Conservation (phyloP, 2,888 invertebrate genomes). For the Tetheella fluctuosa region DNA sequence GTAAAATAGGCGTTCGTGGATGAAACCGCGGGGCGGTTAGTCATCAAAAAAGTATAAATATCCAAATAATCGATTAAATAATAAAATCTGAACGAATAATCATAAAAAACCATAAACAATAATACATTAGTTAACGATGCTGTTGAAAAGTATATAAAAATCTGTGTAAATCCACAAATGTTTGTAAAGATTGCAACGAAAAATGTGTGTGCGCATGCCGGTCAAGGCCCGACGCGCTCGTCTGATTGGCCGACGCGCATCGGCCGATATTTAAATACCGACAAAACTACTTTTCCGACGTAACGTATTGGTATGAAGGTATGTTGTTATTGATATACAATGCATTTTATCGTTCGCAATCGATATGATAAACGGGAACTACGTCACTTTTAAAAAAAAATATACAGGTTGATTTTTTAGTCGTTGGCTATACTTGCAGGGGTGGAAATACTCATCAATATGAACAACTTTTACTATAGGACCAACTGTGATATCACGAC, state of each 20-base stretch:
- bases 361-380: not conserved
- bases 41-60: too few species aligned
- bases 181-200: constrained; percentile 4
- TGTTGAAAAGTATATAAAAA: not conserved
- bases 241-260: not conserved
- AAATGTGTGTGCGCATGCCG: not conserved
- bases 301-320: constrained; percentile 6
- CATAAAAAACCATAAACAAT: not conserved
- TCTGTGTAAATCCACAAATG: not conserved
- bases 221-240: not conserved
- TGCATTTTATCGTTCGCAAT: not conserved
- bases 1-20: too few species aligned
- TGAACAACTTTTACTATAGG: too few species aligned
- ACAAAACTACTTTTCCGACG: constrained; percentile 8
- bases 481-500: too few species aligned
- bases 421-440: too few species aligned
- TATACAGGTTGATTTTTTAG: too few species aligned
- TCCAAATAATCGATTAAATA: not conserved
- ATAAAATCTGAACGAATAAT: not conserved
- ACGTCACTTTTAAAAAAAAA: not conserved
- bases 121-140: not conserved
- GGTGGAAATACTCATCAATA: too few species aligned
- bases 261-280: constrained; percentile 4
- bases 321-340: not conserved
- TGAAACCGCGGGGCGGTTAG: too few species aligned